A percentile compares a stretch with the other conserved stretches of the same genome.
These are phyloP conservation scores for Drosophila antonietae DNA, from an alignment of 2,888 invertebrate species.

Conservation along the genomic window DNA sequence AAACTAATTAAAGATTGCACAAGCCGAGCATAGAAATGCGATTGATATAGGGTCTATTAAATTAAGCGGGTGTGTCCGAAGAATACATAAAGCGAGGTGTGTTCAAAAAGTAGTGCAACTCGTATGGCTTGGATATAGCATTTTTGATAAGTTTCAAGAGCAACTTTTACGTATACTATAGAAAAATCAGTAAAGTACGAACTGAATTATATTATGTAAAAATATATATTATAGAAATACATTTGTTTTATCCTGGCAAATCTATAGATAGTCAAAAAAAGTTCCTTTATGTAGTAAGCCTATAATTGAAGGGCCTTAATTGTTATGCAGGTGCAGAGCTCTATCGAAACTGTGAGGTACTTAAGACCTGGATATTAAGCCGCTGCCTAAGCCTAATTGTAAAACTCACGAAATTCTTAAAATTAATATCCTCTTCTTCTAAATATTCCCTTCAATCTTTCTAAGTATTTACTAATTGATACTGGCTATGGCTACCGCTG, in stretches of 20 bases:
- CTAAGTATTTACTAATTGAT: constrained; percentile 53
- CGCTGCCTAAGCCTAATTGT: constrained; percentile 1
- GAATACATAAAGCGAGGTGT: neutral
- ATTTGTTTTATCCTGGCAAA: neutral
- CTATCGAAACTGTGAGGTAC: neutral
- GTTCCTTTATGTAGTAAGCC: neutral
- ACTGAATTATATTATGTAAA: neutral
- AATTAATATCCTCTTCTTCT: neutral
- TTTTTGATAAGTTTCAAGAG: too few species aligned
- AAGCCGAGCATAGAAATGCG: constrained; percentile 27
- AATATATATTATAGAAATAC: too few species aligned
- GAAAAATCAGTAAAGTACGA: too few species aligned
- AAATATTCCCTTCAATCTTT: constrained; percentile 3
- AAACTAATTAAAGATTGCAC: constrained; percentile 60
- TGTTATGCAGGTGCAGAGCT: neutral
- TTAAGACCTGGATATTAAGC: constrained; percentile 1
- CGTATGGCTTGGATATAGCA: neutral
- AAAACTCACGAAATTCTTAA: neutral
- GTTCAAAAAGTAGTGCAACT: neutral
- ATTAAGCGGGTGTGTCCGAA: constrained; percentile 25
- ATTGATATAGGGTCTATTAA: constrained; percentile 5
- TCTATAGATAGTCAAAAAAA: neutral
- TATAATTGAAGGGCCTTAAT: neutral
- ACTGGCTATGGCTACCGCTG: neutral
- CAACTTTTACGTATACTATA: too few species aligned